Evolutionary conservation across 2,113 vertebrate genomes (phyloP).

Genomic region (Mustela nigripes): DNA sequence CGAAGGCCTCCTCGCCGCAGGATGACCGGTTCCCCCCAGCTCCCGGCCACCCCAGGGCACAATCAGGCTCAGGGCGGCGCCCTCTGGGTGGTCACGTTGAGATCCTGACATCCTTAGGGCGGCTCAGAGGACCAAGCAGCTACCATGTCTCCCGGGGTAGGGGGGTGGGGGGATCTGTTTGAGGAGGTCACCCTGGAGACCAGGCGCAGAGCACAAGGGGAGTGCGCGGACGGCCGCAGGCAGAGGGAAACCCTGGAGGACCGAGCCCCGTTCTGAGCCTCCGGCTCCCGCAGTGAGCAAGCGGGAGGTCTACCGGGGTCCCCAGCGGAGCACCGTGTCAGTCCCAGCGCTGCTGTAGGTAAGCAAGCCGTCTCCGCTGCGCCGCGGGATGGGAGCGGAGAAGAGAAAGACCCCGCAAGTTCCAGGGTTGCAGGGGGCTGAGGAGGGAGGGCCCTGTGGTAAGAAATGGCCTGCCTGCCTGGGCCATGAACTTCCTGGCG

Average conservation of each 20-base stretch:
- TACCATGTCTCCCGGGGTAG: no score
- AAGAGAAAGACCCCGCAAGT: fast-evolving
- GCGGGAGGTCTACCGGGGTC: neutral
- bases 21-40: neutral
- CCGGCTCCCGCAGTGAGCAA: fast-evolving
- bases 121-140: neutral
- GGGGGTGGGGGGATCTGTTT: neutral
- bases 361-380: neutral
- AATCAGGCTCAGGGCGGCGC: neutral
- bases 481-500: neutral
- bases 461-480: neutral
- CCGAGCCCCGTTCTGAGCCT: fast-evolving
- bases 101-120: neutral
- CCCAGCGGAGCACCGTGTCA: fast-evolving
- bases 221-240: fast-evolving
- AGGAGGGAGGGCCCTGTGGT: neutral
- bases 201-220: fast-evolving
- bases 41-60: neutral
- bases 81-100: fast-evolving
- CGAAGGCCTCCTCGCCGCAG: neutral
- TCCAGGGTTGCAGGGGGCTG: neutral
- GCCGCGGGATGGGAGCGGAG: fast-evolving
- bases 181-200: constrained; percentile 68
- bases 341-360: neutral
- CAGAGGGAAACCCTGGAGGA: neutral